Evolutionary conservation across 2,113 vertebrate species (phyloP), one percentile per base, ranked within the genome.

Genomic region (Tricholaema leucomelas): DNA sequence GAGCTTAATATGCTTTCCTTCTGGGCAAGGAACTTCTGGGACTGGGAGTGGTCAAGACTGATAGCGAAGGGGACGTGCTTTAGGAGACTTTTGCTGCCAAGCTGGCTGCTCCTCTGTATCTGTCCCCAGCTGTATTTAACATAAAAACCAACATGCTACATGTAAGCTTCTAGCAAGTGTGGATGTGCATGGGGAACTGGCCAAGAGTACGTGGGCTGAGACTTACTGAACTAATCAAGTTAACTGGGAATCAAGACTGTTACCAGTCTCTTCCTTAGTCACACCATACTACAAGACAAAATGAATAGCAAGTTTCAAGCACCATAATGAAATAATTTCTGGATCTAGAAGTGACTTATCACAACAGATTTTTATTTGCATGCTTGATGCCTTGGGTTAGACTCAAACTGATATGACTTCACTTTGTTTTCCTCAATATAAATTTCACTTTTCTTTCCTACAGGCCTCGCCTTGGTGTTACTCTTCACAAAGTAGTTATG

Each of bases 381-480:
- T 83, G 31, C 50, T 58, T 92, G 9, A 13, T 79, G 52, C 36
- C 8, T 74, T 78, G 28, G 13, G 4, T 58, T 80, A 33, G 44
- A 8, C 48, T 76, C 21, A 90, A 92, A 4, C 74, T 54, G 40
- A 63, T 2, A 4, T 60, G 15, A 54, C 30, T 77, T 91, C 6
- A 6, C 6, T 46, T 48, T 76, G 12, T 54, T 55, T 20, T 36
- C 17, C 12, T 73, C 91, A 54, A 75, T 21, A 6, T 88, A 24
- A 95, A 48, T 85, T 90, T 96, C 33, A 63, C 33, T 96, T 88
- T 91, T 23, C 97, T 95, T 80, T 90, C 42, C 9, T 91, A 20
- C 85, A 99, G 99, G 84, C 99, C 99, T 88, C 97, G 99, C 36
- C 97, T 99, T 91, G 99, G 99, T 50, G 98, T 98, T 74, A 99